These are phyloP conservation scores for Phalacrocorax brasilianus DNA, from an alignment of 2,113 vertebrate genomes.

Conservation along the genomic window DNA sequence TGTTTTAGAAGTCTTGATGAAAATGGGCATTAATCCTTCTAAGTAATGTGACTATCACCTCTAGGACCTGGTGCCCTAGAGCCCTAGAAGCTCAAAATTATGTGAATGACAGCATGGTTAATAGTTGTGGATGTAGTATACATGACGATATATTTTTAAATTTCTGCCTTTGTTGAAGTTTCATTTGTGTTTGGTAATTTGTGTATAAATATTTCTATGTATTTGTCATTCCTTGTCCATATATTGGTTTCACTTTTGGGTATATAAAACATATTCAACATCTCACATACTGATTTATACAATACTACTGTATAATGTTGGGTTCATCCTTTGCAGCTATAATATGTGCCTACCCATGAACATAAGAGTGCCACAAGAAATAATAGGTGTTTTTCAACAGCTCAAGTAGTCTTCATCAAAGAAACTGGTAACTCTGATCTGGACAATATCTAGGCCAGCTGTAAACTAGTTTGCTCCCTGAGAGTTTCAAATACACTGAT, in stretches of 20 bases:
- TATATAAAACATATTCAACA: background rate
- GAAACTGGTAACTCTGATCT: background rate
- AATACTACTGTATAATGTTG: background rate
- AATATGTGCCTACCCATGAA: background rate
- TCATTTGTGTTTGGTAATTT: background rate
- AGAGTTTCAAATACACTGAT: background rate
- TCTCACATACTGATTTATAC: background rate
- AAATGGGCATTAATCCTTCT: background rate
- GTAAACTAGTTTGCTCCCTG: background rate
- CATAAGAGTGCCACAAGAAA: background rate
- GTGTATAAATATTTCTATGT: background rate
- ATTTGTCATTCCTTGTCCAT: background rate
- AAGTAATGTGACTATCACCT: background rate
- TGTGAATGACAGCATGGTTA: background rate
- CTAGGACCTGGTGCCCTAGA: background rate
- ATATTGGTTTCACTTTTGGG: background rate
- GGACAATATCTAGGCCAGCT: background rate
- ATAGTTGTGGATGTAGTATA: background rate
- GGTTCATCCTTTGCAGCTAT: background rate
- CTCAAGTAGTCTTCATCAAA: background rate
- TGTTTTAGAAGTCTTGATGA: background rate
- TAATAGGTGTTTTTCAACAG: background rate
- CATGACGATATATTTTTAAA: background rate
- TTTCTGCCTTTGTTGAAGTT: background rate
- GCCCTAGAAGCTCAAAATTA: background rate